Percentiles rank a stretch among this genome's conserved stretches.
Conservation (phyloP, 2,113 vertebrate genomes). For the Labeo rohita region DNA sequence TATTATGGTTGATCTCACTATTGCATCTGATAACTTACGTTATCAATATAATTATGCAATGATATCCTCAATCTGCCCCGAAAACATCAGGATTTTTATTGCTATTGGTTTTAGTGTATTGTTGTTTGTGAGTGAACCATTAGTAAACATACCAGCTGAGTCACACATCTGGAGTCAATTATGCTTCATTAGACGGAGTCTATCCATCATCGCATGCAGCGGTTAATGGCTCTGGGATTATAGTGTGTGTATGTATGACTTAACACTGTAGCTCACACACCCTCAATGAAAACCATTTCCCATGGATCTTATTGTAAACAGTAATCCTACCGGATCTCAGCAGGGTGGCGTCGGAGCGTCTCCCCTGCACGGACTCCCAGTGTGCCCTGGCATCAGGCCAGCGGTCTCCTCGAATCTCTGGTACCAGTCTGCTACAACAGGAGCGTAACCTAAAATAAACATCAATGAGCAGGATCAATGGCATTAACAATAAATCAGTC, state of each 20-base stretch:
- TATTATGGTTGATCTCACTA: not conserved
- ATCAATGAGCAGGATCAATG: not conserved
- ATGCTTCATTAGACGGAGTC: not conserved
- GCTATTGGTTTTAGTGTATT: slow-evolving; percentile 9
- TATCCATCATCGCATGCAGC: slow-evolving; percentile 44
- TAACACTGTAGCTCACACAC: slow-evolving; percentile 37
- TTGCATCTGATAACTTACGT: not conserved
- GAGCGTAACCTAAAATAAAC: not conserved
- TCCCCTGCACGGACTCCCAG: slow-evolving; percentile 13
- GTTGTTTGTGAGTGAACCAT: not conserved
- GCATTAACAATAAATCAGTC: not conserved
- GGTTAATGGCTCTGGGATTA: slow-evolving; percentile 50
- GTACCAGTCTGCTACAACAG: not conserved
- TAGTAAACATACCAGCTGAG: slow-evolving; percentile 7
- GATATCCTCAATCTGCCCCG: slow-evolving; percentile 3
- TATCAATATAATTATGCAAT: not conserved
- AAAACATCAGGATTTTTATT: not conserved
- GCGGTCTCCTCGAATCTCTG: slow-evolving; percentile 7
- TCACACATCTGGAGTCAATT: slow-evolving; percentile 32
- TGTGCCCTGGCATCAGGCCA: slow-evolving; percentile 36
- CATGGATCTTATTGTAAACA: slow-evolving; percentile 53
- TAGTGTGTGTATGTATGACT: slow-evolving; percentile 8
- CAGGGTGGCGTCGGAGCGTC: slow-evolving; percentile 47
- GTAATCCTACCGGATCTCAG: slow-evolving; percentile 43
- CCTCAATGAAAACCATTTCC: slow-evolving; percentile 32